A percentile compares a stretch with the other conserved stretches of the same genome.
These are phyloP conservation scores for Sialis lutaria DNA, from an alignment of 2,888 invertebrate species.

Conservation along the genomic window DNA sequence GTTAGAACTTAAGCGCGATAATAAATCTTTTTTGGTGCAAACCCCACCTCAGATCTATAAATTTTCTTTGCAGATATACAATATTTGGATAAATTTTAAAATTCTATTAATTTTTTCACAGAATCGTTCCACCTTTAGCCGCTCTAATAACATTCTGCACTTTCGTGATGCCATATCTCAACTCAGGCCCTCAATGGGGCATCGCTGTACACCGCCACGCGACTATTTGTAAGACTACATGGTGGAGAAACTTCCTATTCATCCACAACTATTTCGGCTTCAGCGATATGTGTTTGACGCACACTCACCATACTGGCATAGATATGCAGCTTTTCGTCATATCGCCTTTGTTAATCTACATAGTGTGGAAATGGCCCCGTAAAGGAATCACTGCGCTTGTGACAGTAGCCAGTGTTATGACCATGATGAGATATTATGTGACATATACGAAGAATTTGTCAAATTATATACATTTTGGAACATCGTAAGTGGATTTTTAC, in stretches of 20 bases:
- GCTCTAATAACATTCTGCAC: constrained; percentile 50
- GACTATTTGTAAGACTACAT: constrained; percentile 44
- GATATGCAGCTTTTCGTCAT: constrained; percentile 48
- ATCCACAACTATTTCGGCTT: constrained; percentile 59
- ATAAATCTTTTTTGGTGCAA: too few relatives aligned
- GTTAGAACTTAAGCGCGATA: too few relatives aligned
- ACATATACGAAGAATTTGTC: constrained; percentile 39
- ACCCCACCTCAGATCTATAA: too few relatives aligned
- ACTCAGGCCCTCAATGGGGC: constrained; percentile 52
- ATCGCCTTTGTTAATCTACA: constrained; percentile 38
- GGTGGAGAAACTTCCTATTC: constrained; percentile 54
- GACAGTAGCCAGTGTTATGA: constrained; percentile 33
- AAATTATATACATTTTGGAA: constrained; percentile 50
- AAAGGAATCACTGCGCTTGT: constrained; percentile 29
- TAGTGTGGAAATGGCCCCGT: constrained; percentile 42
- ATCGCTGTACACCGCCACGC: constrained; percentile 48
- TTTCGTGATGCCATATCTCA: constrained; percentile 40
- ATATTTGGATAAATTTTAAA: too few relatives aligned
- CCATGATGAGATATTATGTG: constrained; percentile 39
- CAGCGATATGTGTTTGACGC: constrained; percentile 52
- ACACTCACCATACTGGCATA: constrained; percentile 54
- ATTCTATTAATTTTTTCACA: constrained; percentile 13
- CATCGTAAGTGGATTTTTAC: constrained; percentile 34
- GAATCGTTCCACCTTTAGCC: constrained; percentile 43
- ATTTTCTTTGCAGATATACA: too few relatives aligned